Evolutionary conservation across 2,113 vertebrate species (phyloP).

Genomic region (Myrmecophaga tridactyla): DNA sequence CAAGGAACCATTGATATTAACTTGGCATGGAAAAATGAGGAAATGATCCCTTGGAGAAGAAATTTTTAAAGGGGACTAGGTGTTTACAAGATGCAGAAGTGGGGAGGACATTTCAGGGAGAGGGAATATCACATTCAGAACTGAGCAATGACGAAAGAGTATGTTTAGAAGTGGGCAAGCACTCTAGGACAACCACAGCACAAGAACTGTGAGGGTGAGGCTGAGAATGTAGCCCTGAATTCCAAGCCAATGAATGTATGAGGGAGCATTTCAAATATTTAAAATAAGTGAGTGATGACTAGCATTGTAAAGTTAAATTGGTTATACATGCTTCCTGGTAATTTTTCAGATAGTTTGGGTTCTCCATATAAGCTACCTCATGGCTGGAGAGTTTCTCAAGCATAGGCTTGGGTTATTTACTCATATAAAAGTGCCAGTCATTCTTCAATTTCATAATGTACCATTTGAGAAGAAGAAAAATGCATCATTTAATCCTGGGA

Average conservation of each 20-base stretch:
- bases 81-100: too few species aligned
- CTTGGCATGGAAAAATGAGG: fast-evolving
- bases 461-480: not conserved
- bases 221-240: fast-evolving
- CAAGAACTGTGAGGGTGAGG: too few species aligned
- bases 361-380: not conserved
- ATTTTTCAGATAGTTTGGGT: fast-evolving
- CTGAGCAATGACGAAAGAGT: too few species aligned
- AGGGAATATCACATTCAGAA: fast-evolving
- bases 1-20: not conserved
- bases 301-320: not conserved
- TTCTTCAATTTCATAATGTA: fast-evolving
- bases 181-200: fast-evolving
- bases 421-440: fast-evolving
- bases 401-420: fast-evolving
- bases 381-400: too few species aligned
- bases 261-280: not conserved
- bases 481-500: fast-evolving
- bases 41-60: not conserved
- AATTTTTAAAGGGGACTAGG: too few species aligned
- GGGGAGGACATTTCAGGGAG: not conserved
- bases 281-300: fast-evolving
- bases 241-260: fast-evolving
- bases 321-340: fast-evolving
- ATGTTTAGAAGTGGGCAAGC: fast-evolving